Base-by-base conservation (phyloP, 2,888 invertebrate species). In the Epinotia demarniana region DNA sequence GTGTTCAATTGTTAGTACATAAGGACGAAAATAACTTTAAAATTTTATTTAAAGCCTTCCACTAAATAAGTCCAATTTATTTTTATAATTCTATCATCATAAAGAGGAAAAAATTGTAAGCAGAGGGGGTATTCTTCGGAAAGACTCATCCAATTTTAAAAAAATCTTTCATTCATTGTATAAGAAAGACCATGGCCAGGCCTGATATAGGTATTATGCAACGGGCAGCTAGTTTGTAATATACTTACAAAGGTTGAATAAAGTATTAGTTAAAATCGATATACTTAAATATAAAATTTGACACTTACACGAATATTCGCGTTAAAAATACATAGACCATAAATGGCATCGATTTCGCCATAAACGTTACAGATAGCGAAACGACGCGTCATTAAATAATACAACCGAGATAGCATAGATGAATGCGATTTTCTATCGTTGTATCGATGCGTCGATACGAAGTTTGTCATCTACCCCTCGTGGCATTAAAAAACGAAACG, bases 321-420 rank as follows among this genome's bases (percentile, higher is more conserved):
- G 53, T 91, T 88, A 85, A 86, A 85, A 86, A 89, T 83, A 85
- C 86, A 89, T 83, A 84, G 88, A 88, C 90, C 89, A 85, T 84
- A 83, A 84, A 87, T 84, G 86, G 82, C 81, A 79, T 78, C 87
- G 88, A 88, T 85, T 85, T 84, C 85, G 81, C 87, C 89, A 87
- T 90, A 90, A 92, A 91, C 89, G 91, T 89, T 89, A 92, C 93
- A 93, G 93, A 94, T 92, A 94, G 85, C 89, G 87, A 88, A 92
- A 92, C 84, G 92, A 86, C 89, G 90, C 89, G 84, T 92, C 93
- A 93, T 94, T 94, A 94, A 93, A 93, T 92, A 92, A 91, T 91
- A 93, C 87, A 86, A 87, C 84, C 87, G 85, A 93, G 93, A 94
- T 94, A 94, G 91, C 89, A 82, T 81, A 92, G 92, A 93, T 94